Base-by-base conservation (phyloP, 2,888 invertebrate genomes). In the Cataglyphis cursor region DNA sequence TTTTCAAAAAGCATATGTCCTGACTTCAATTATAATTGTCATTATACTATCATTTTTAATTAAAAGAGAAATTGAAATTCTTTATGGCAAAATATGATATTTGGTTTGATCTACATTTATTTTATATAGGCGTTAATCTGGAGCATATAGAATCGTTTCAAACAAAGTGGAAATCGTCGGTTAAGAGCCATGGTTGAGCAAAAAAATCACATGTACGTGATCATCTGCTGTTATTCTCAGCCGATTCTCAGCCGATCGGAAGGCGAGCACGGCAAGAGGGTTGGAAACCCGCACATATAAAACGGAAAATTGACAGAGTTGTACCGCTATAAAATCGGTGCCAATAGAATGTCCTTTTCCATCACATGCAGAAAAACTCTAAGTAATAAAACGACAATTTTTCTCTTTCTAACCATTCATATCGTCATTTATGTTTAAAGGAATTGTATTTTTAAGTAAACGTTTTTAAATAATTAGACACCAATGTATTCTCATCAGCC, bases 61-160 rank as follows among this genome's bases (percentile, higher is more conserved):
- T 51, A 51, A 68, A 24, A 44, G n/a, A 21, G 10, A 6, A 68
- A 35, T 54, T 70, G 0, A 21, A 18, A 0, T 21, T 21, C 0
- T 6, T 59, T n/a, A 4, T 1, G 24, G 24, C 15, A 74, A 21
- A 44, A 62, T 48, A 2, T 44, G 8, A 31, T 6, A 18, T 35
- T 62, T 57, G 15, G 4, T 28, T 51, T 54, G 18, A 51, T 66
- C 2, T 12, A 31, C 9, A 31, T 41, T 57, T 35, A 18, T 15
- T 57, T 57, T 3, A 18, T 51, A 15, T 90, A 96, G 98, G 98
- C 28, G 97, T 98, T 72, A 96, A 97, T 90, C 96, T 98, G 80
- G 97, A 98, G 95, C 97, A 97, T 92, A 97, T 98, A 90, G 97
- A 97, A 90, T 96, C 97, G 89, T 99, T 98, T 96, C 97, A 97